Evolutionary conservation across 2,113 vertebrate genomes (phyloP), one percentile per base, ranked within the genome.

Genomic region (Dissostichus mawsoni): DNA sequence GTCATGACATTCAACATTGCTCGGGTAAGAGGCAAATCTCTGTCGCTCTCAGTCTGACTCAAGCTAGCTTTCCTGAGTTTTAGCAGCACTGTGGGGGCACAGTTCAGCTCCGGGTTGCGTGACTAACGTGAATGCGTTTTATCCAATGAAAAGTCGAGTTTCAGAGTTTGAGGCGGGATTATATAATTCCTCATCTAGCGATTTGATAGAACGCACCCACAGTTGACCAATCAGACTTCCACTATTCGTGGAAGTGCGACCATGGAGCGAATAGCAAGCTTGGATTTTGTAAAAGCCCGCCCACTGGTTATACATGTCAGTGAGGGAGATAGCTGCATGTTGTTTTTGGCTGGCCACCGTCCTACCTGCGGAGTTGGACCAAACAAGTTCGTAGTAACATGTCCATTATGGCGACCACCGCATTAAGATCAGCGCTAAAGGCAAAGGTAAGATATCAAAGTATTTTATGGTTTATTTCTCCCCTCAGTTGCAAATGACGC

Each of bases 401-500:
- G 29, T 78, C 20, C 71, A 90, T 57, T 61, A 95, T 94, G 94
- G 94, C 93, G 62, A 80, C 94, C 58, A 74, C 85, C 64, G 84
- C 87, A 61, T 80, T 93, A 81, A 90, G 90, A 88, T 93, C 92
- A 45, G 71, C 87, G 33, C 61, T 93, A 29, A 94, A 92, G 76
- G 87, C 84, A 48, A 92, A 93, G 93, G 95, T 95, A 91, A 91
- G 91, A 56, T 23, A 20, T 18, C 8, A 3, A 36, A 1, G 12
- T 17, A 17, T 18, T 29, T 4, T 14, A 66, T 29, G 29, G 29
- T 29, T 29, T 29, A 29, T 7, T 4, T 12, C 41, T 18, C 17
- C 23, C 8, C 2, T 50, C 3, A 23, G 13, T 1, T 64, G 36
- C 8, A 72, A 20, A 47, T 69, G 58, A 16, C 1, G 58, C 44